Evolutionary conservation across 1,140 invertebrate genomes (phyloP).

Genomic region (Goniozus legneri): DNA sequence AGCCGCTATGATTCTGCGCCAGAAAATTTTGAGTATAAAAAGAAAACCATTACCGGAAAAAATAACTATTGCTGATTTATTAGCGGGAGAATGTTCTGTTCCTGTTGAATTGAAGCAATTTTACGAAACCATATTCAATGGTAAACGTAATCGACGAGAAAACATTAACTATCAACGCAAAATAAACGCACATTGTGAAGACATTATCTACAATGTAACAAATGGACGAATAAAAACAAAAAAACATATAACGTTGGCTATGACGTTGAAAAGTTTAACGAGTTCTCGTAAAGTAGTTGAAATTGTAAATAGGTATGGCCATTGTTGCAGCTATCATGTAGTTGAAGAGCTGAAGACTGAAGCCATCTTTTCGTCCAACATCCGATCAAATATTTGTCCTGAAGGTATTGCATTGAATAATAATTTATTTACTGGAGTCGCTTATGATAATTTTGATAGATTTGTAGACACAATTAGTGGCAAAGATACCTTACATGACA

Average conservation of each 20-base stretch:
- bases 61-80: slow-evolving; percentile 19
- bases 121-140: slow-evolving; percentile 14
- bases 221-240: slow-evolving; percentile 3
- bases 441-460: slow-evolving; percentile 32
- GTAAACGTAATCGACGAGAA: slow-evolving; percentile 14
- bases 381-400: background rate
- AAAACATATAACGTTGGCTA: slow-evolving; percentile 5
- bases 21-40: slow-evolving; percentile 19
- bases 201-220: slow-evolving; percentile 10
- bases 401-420: slow-evolving; percentile 8
- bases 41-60: slow-evolving; percentile 12
- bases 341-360: slow-evolving; percentile 2
- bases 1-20: slow-evolving; percentile 26
- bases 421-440: slow-evolving; percentile 18
- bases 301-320: slow-evolving; percentile 5
- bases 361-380: slow-evolving; percentile 4
- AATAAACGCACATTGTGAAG: background rate
- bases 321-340: slow-evolving; percentile 2
- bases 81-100: slow-evolving; percentile 19
- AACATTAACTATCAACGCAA: slow-evolving; percentile 11
- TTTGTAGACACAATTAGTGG: slow-evolving; percentile 25
- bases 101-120: slow-evolving; percentile 17
- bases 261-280: slow-evolving; percentile 3
- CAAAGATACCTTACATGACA: slow-evolving; percentile 12
- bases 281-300: slow-evolving; percentile 4